These are phyloP conservation scores for Cyclargus thomasi DNA, from an alignment of 1,140 invertebrate species.

Conservation along the genomic window DNA sequence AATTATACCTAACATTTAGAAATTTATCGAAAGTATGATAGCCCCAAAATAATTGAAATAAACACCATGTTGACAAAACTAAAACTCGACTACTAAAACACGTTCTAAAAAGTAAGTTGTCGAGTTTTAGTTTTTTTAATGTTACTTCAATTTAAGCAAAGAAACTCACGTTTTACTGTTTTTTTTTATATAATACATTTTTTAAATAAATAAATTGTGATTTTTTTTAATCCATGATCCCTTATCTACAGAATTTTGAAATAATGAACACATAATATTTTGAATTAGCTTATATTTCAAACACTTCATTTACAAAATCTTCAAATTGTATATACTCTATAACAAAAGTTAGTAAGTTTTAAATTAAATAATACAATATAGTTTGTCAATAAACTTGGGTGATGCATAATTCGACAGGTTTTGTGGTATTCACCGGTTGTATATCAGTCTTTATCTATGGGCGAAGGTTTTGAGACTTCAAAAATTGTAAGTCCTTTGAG, in stretches of 20 bases:
- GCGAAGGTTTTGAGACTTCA: background rate
- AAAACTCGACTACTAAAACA: no score
- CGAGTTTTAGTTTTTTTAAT: no score
- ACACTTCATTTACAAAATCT: constrained; percentile 1
- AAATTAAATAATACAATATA: background rate
- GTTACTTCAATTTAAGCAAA: no score
- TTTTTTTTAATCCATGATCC: no score
- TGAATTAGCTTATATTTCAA: constrained; percentile 6
- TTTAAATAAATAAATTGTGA: no score
- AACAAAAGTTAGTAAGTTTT: background rate
- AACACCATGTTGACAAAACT: no score
- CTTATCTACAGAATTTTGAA: constrained; percentile 76
- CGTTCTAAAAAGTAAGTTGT: no score
- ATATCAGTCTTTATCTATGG: background rate
- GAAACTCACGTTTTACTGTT: no score
- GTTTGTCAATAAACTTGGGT: background rate
- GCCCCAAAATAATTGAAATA: no score
- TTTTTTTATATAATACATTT: no score
- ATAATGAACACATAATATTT: constrained; percentile 72
- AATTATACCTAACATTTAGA: no score
- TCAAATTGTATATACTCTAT: background rate
- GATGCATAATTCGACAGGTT: background rate
- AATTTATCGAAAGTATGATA: no score
- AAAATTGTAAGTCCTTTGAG: background rate
- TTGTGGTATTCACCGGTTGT: background rate